Percentiles rank a stretch among this genome's conserved stretches.
Evolutionary conservation across 1,140 invertebrate species (phyloP).

Genomic region (Drosophila watanabei): DNA sequence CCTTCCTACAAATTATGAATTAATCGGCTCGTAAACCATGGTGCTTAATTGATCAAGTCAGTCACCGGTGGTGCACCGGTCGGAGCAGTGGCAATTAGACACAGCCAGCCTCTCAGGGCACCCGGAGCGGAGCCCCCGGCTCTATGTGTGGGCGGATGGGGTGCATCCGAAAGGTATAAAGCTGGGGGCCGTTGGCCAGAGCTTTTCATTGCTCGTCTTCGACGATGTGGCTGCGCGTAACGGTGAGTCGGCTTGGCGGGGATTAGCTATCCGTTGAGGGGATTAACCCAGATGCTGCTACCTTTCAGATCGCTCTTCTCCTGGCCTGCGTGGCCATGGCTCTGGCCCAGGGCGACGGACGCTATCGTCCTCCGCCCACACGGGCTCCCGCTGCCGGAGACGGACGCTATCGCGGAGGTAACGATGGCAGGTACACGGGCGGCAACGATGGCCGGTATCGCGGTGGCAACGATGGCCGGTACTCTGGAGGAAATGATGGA

Average conservation of each 20-base stretch:
- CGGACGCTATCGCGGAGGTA: conserved; percentile 36
- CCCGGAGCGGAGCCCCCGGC: not conserved
- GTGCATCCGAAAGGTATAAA: conserved; percentile 67
- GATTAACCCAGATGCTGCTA: not conserved
- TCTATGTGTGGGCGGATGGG: conserved; percentile 52
- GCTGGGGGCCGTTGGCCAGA: conserved; percentile 25
- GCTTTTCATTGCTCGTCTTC: conserved; percentile 60
- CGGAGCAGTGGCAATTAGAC: conserved; percentile 48
- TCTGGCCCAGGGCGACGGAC: conserved; percentile 78
- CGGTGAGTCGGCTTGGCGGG: conserved; percentile 50
- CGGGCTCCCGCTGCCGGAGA: conserved; percentile 8
- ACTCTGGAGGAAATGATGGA: conserved; percentile 73
- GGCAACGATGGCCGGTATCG: conserved; percentile 68
- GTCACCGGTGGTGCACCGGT: conserved; percentile 56
- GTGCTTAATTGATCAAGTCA: conserved; percentile 73
- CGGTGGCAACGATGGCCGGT: conserved; percentile 65
- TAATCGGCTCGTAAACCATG: conserved; percentile 67
- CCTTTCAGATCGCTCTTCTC: conserved; percentile 49
- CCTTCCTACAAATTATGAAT: conserved; percentile 66
- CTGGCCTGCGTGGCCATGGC: conserved; percentile 42
- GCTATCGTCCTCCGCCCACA: conserved; percentile 68
- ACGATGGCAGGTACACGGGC: conserved; percentile 61
- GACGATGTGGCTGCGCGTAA: conserved; percentile 69
- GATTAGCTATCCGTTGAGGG: not conserved
- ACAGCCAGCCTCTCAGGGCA: conserved; percentile 9